phyloP scores from a whole-genome alignment of 2,113 vertebrate genomes.

The Hippocampus mohnikei region DNA sequence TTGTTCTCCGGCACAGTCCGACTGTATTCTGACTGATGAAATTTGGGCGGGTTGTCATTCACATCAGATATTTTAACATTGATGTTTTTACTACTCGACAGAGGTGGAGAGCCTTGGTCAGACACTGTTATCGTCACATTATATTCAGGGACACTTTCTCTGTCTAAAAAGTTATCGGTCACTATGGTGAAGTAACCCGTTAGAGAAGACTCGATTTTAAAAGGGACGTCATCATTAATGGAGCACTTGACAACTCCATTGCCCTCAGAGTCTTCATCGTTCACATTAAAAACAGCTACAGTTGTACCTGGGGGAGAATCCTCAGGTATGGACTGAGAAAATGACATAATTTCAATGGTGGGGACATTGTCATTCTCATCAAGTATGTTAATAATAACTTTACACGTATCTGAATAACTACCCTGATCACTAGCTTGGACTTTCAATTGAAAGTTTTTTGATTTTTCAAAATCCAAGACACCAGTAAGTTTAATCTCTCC shows the following conservation, averaged over 20 bases:
- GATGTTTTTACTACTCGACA: conserved; percentile 6
- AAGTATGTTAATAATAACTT: conserved; percentile 60
- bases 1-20: conserved; percentile 24
- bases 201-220: conserved; percentile 23
- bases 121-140: conserved; percentile 28
- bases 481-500: conserved; percentile 61
- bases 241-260: conserved; percentile 63
- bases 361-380: conserved; percentile 72
- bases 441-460: conserved; percentile 41
- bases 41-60: conserved; percentile 51
- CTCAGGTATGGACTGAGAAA: conserved; percentile 59
- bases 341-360: conserved; percentile 63
- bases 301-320: conserved; percentile 62
- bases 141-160: conserved; percentile 23
- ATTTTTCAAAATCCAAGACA: conserved; percentile 62
- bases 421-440: conserved; percentile 62
- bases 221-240: conserved; percentile 34
- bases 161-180: conserved; percentile 14
- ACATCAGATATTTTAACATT: conserved; percentile 43
- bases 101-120: conserved; percentile 27
- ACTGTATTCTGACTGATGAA: conserved; percentile 17
- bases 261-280: conserved; percentile 65
- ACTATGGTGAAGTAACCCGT: conserved; percentile 20
- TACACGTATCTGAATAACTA: conserved; percentile 47
- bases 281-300: conserved; percentile 63